Conservation (phyloP, 1,140 invertebrate genomes). For the Ceratosolen solmsi region DNA sequence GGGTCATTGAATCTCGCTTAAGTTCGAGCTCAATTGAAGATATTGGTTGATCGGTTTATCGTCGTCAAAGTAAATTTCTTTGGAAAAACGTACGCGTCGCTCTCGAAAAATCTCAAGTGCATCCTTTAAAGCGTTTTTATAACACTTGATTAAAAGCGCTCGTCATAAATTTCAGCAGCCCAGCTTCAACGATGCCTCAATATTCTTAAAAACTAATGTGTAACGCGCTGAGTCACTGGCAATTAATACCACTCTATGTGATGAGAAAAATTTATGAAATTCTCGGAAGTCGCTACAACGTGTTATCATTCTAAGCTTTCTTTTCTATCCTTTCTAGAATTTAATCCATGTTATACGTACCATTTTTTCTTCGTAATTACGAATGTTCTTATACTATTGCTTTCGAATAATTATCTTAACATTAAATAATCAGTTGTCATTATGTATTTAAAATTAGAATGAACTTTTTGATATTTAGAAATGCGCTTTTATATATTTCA, state of each 20-base stretch:
- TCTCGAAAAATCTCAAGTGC: constrained; percentile 10
- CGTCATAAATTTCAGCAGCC: constrained; percentile 33
- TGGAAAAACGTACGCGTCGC: not conserved
- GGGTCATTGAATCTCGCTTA: not conserved
- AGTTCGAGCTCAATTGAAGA: not conserved
- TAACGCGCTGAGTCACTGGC: constrained; percentile 25
- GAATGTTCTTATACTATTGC: not conserved
- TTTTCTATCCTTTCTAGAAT: not conserved
- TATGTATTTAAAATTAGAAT: too few relatives aligned
- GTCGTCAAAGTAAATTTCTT: not conserved
- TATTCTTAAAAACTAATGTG: constrained; percentile 1
- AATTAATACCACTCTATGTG: constrained; percentile 24
- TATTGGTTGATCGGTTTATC: not conserved
- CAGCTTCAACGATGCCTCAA: constrained; percentile 10
- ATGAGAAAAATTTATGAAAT: constrained; percentile 49
- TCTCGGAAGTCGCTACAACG: constrained; percentile 46
- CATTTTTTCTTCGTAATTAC: not conserved
- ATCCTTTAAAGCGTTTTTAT: not conserved
- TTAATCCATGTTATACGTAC: not conserved
- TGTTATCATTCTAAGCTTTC: not conserved
- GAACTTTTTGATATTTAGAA: too few relatives aligned
- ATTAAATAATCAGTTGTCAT: not conserved
- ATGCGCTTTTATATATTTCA: too few relatives aligned
- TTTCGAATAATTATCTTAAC: not conserved
- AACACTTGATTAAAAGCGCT: not conserved